A percentile compares a stretch with the other conserved stretches of the same genome.
Conservation (phyloP, 2,797 vertebrate species). For the Trematomus bernacchii region DNA sequence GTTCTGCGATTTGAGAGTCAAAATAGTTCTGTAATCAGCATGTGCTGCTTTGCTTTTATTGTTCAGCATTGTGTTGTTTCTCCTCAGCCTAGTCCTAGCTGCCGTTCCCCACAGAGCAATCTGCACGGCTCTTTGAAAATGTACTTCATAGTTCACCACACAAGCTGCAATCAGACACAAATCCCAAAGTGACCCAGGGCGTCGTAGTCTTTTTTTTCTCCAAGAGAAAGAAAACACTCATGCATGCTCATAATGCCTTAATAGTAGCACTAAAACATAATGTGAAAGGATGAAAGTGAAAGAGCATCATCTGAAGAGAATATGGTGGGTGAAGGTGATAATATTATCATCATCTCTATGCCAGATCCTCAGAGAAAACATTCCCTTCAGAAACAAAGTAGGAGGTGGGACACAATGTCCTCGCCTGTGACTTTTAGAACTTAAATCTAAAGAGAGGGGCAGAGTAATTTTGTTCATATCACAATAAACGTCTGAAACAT, state of each 20-base stretch:
- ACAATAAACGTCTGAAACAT: conserved; percentile 47
- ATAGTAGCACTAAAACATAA: conserved; percentile 77
- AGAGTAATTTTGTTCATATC: conserved; percentile 31
- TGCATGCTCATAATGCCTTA: conserved; percentile 67
- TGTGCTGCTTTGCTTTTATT: conserved; percentile 40
- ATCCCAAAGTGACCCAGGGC: conserved; percentile 74
- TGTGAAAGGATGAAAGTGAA: conserved; percentile 70
- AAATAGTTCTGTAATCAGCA: conserved; percentile 40
- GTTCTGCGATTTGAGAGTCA: conserved; percentile 38
- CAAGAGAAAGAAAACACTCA: conserved; percentile 56
- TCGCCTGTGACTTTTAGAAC: conserved; percentile 48
- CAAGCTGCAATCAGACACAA: conserved; percentile 75
- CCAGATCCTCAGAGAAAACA: conserved; percentile 71
- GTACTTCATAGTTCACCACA: conserved; percentile 79
- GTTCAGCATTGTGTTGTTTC: conserved; percentile 42
- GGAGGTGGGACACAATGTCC: conserved; percentile 63
- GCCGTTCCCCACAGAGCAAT: conserved; percentile 61
- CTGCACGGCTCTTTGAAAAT: conserved; percentile 58
- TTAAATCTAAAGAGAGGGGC: conserved; percentile 3
- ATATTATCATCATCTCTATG: conserved; percentile 70
- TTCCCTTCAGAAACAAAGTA: conserved; percentile 63
- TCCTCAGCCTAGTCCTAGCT: conserved; percentile 31
- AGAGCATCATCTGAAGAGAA: conserved; percentile 49
- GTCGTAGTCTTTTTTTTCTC: conserved; percentile 43
- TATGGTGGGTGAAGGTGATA: conserved; percentile 80